These are phyloP conservation scores for Drosophila mulleri DNA, from an alignment of 2,888 invertebrate genomes.

Conservation along the genomic window DNA sequence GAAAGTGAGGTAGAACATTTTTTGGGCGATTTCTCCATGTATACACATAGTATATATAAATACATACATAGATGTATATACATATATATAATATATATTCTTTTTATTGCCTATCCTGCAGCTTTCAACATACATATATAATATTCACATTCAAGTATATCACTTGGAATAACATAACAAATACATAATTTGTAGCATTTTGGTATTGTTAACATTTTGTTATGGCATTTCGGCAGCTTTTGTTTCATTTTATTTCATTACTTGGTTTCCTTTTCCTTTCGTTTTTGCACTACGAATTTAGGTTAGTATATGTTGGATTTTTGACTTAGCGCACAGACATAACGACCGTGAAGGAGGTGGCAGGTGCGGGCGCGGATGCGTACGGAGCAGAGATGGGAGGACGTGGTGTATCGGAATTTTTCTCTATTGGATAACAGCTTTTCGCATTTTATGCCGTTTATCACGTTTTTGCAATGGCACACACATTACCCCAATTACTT, in stretches of 20 bases:
- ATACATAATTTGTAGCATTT: constrained; percentile 48
- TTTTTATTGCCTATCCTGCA: constrained; percentile 43
- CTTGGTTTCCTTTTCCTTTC: not conserved
- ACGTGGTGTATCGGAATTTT: constrained; percentile 68
- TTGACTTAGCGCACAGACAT: constrained; percentile 47
- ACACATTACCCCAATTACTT: constrained; percentile 35
- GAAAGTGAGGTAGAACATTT: constrained; percentile 67
- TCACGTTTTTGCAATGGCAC: constrained; percentile 36
- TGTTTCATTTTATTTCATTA: constrained; percentile 17
- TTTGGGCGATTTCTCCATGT: constrained; percentile 81
- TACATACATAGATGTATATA: constrained; percentile 38
- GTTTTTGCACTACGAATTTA: constrained; percentile 46
- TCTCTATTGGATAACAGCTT: constrained; percentile 75
- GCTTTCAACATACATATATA: constrained; percentile 50
- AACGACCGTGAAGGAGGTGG: constrained; percentile 48
- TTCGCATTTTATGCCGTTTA: constrained; percentile 52
- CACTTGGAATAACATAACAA: constrained; percentile 23
- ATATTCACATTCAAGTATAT: constrained; percentile 43
- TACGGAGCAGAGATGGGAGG: constrained; percentile 26
- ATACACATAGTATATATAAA: constrained; percentile 49
- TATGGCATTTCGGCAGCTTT: constrained; percentile 22
- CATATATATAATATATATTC: constrained; percentile 19
- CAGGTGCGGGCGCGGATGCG: constrained; percentile 50
- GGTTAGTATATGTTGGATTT: constrained; percentile 51
- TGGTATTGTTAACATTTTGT: constrained; percentile 33